Evolutionary conservation across 2,888 invertebrate species (phyloP), one percentile per base, ranked within the genome.

Genomic region (Dasypogon diadema): DNA sequence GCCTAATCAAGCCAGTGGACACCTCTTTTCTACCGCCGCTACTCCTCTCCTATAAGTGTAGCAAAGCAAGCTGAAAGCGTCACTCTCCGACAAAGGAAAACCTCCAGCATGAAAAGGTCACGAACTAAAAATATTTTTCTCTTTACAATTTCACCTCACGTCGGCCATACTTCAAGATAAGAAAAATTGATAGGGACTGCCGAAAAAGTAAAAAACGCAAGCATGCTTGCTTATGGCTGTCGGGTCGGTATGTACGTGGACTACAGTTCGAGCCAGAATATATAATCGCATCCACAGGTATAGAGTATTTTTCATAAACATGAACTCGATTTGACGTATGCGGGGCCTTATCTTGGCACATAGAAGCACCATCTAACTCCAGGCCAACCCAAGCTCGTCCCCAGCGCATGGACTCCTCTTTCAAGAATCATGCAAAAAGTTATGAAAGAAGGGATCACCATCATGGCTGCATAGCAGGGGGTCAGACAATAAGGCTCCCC

Each of bases 341-440:
- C 14, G 54, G 10, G 51, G 24, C 48, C 54, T 70, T 70, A 70
- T 70, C 70, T 70, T 8, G 18, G 70, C 70, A 70, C 54, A 54
- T 54, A 70, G 54, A 34, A 30, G 70, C 21, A 16, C 54, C 51
- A 70, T 70, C 70, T 70, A 70, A 54, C 70, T 74, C 58, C 58
- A 16, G 74, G 58, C 74, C 74, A 74, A 74, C 74, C 74, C 74
- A 74, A 30, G 58, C 42, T 58, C 58, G 46, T 74, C 58, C 58
- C 42, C 16, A 74, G 74, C 74, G 74, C 74, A 74, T 74, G 74
- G 58, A 60, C 58, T 74, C 74, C 56, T 58, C 58, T 26, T 46
- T 46, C 16, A 51, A 68, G 74, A 74, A 74, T 42, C 74, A 51
- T 74, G 74, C 74, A 74, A 74, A 74, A 74, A 74, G 46, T 55